Conservation (phyloP, 1,140 invertebrate species). For the Neodiprion fabricii region DNA sequence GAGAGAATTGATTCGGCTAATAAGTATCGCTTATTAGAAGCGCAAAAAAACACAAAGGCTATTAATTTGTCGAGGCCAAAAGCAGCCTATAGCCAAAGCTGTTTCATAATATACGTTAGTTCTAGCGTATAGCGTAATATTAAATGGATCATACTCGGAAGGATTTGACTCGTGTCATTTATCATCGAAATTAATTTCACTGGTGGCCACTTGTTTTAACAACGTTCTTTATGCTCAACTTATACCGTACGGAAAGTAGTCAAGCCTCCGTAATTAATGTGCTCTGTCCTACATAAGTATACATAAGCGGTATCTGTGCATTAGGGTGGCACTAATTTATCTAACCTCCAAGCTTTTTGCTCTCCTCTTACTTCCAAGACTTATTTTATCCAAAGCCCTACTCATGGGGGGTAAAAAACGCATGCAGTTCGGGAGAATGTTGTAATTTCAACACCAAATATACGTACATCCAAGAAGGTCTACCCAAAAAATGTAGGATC, state of each 20-base stretch:
- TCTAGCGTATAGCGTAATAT: not conserved
- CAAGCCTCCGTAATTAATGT: not conserved
- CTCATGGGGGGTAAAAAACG: too few species aligned
- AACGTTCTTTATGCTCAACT: not conserved
- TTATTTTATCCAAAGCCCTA: too few species aligned
- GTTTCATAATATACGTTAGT: not conserved
- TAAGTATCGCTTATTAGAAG: not conserved
- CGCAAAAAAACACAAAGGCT: not conserved
- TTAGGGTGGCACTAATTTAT: too few species aligned
- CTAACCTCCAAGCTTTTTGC: too few species aligned
- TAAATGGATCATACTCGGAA: not conserved
- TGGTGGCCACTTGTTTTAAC: not conserved
- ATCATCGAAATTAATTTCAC: not conserved
- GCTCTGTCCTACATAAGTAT: not conserved
- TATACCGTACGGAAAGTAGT: not conserved
- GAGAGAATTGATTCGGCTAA: not conserved
- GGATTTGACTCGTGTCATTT: not conserved
- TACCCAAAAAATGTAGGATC: too few species aligned
- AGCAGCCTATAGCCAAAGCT: not conserved
- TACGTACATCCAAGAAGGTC: too few species aligned
- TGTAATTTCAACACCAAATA: too few species aligned
- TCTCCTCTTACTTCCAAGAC: too few species aligned
- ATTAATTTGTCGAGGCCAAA: not conserved
- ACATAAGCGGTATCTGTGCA: too few species aligned
- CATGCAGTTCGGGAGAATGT: too few species aligned